Conservation (phyloP, 2,113 vertebrate genomes). For the Ascaphus truei region DNA sequence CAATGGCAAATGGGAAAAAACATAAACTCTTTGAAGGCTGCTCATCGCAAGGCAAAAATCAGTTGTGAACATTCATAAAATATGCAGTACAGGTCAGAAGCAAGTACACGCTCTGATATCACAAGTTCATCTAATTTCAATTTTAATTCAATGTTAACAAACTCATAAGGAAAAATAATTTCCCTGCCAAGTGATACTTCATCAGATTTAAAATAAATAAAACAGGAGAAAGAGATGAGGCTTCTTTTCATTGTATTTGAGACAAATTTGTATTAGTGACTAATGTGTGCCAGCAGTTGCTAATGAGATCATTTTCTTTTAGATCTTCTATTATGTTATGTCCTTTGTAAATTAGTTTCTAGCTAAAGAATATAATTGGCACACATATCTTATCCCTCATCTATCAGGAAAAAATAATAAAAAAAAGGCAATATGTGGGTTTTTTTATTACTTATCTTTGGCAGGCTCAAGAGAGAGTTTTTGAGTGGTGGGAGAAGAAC, state of each 20-base stretch:
- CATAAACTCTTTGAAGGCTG: background rate
- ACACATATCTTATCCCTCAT: conserved; percentile 44
- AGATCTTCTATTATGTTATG: conserved; percentile 19
- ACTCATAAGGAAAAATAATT: conserved; percentile 25
- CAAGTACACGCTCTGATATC: background rate
- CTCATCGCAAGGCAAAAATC: background rate
- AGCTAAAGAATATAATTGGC: conserved; percentile 42
- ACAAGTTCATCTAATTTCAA: conserved; percentile 22
- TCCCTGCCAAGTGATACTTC: conserved; percentile 15
- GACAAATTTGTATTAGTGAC: background rate
- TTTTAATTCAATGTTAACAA: conserved; percentile 29
- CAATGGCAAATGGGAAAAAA: no score
- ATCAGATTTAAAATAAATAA: conserved; percentile 31
- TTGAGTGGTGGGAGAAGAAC: conserved; percentile 58
- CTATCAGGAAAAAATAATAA: conserved; percentile 36
- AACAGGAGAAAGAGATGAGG: conserved; percentile 10
- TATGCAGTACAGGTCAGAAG: conserved; percentile 7
- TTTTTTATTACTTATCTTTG: conserved; percentile 53
- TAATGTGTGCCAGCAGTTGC: conserved; percentile 24
- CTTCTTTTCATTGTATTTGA: conserved; percentile 11
- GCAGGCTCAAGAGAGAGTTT: conserved; percentile 63
- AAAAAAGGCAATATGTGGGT: conserved; percentile 47
- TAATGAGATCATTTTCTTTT: conserved; percentile 10
- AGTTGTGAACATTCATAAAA: background rate
- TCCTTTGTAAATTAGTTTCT: conserved; percentile 5